Evolutionary conservation across 2,888 invertebrate species (phyloP), one percentile per base, ranked within the genome.

Genomic region (Ceraclea dissimilis): DNA sequence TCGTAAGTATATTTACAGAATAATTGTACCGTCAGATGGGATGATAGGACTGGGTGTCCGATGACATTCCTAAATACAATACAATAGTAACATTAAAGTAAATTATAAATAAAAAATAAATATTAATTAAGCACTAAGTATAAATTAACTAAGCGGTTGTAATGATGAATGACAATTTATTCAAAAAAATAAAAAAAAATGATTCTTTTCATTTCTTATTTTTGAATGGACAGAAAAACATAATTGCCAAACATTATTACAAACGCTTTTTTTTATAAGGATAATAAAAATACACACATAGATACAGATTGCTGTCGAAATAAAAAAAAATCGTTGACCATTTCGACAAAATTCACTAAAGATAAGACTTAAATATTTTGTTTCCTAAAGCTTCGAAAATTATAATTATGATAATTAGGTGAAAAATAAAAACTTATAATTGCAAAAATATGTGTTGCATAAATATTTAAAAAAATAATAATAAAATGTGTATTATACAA

Each of bases 161-260:
- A 39, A 39, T 16, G 39, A 39, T n/a, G 39, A 39, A 39, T 39
- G 39, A 39, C 18, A 46, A 46, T 46, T 4, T 46, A 46, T 46
- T 19, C 8, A 46, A 19, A 19, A 46, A 16, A 46, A 46, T 18
- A 46, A 46, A 17, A 46, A 18, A 6, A 46, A 43, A 46, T 46
- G 6, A 19, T 20, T 18, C 17, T 46, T 46, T 20, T 19, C 4
- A 46, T 11, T 20, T 19, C 13, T 39, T 4, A 16, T 8, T 39
- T 26, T 26, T 26, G 26, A 26, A 10, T 26, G 4, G 4, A 26
- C 26, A 26, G 10, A 10, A 26, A n/a, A n/a, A n/a, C n/a, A 26
- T 26, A 6, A 26, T 26, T 39, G 39, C 5, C 13, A 39, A 16
- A 39, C 39, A 16, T 39, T 16, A 16, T 39, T 39, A 39, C 39